Percentiles rank a stretch among this genome's conserved stretches.
phyloP scores from a whole-genome alignment of 23 tunicate genomes.

The Halocynthia roretzi region DNA sequence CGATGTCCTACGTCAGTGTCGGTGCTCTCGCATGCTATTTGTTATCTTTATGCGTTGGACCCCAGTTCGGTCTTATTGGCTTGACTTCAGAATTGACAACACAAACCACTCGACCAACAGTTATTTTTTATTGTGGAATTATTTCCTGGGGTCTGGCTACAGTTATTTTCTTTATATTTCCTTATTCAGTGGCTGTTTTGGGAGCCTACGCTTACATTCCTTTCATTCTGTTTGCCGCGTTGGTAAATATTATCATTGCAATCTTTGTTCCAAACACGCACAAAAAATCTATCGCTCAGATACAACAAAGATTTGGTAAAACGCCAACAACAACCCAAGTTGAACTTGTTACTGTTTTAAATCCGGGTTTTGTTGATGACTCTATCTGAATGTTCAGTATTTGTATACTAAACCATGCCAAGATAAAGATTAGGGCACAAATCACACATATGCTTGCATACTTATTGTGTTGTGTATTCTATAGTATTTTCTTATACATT shows the following conservation, averaged over 20 bases:
- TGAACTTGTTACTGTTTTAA: too few relatives aligned
- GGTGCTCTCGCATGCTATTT: constrained; percentile 8
- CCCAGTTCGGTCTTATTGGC: not conserved
- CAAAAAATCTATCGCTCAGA: constrained; percentile 23
- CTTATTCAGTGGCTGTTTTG: constrained; percentile 19
- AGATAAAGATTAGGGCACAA: too few relatives aligned
- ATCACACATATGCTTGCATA: too few relatives aligned
- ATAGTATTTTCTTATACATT: too few relatives aligned
- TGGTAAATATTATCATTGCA: not conserved
- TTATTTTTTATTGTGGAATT: constrained; percentile 16
- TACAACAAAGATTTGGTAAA: constrained; percentile 10
- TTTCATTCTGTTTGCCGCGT: constrained; percentile 3
- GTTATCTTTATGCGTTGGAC: constrained; percentile 25
- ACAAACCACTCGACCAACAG: constrained; percentile 21
- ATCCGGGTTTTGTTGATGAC: too few relatives aligned
- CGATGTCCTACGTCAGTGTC: not conserved
- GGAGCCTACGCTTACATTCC: constrained; percentile 45
- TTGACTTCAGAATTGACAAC: constrained; percentile 34
- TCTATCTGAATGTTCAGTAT: too few relatives aligned
- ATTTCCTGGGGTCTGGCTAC: constrained; percentile 19
- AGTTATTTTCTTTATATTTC: constrained; percentile 17
- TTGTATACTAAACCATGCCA: too few relatives aligned
- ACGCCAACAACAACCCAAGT: not conserved
- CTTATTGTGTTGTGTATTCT: too few relatives aligned
- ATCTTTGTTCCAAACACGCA: constrained; percentile 15